Percentiles rank a stretch among this genome's conserved stretches.
phyloP scores from a whole-genome alignment of 2,888 invertebrate species.

The Dinocampus coccinellae region DNA sequence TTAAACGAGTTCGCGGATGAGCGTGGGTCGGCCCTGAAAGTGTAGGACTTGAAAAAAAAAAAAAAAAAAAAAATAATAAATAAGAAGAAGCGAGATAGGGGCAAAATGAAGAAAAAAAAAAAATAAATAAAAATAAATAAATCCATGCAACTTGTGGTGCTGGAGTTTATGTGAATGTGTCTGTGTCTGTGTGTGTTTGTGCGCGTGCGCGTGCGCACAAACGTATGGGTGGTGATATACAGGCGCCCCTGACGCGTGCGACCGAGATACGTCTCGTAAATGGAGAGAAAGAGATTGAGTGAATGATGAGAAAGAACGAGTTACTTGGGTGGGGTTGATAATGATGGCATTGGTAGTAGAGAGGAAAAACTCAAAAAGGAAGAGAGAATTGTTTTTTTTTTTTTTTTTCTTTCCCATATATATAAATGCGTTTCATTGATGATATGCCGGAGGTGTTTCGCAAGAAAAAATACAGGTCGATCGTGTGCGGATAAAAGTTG shows the following conservation, averaged over 20 bases:
- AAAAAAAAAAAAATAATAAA: background rate
- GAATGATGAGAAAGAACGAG: background rate
- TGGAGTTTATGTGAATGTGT: background rate
- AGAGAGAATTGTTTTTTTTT: no score
- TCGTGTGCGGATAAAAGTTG: constrained; percentile 33
- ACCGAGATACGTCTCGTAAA: constrained; percentile 3
- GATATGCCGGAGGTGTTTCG: constrained; percentile 19
- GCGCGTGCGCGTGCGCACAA: no score
- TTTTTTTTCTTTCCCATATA: no score
- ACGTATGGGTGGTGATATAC: background rate
- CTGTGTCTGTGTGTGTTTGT: no score
- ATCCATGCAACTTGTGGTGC: background rate
- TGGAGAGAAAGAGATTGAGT: constrained; percentile 5
- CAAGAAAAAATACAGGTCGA: constrained; percentile 34
- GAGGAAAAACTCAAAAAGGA: constrained; percentile 12
- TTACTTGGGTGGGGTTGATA: background rate
- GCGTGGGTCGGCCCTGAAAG: constrained; percentile 58
- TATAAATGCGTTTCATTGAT: constrained; percentile 11
- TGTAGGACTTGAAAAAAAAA: constrained; percentile 43
- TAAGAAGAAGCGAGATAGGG: background rate
- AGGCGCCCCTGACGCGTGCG: background rate
- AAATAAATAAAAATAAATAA: background rate
- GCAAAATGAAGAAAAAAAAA: background rate
- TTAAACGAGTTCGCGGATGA: constrained; percentile 42
- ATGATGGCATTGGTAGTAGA: constrained; percentile 1